These are phyloP conservation scores for Ammodytes dubius DNA, from an alignment of 2,113 vertebrate genomes.

Conservation along the genomic window DNA sequence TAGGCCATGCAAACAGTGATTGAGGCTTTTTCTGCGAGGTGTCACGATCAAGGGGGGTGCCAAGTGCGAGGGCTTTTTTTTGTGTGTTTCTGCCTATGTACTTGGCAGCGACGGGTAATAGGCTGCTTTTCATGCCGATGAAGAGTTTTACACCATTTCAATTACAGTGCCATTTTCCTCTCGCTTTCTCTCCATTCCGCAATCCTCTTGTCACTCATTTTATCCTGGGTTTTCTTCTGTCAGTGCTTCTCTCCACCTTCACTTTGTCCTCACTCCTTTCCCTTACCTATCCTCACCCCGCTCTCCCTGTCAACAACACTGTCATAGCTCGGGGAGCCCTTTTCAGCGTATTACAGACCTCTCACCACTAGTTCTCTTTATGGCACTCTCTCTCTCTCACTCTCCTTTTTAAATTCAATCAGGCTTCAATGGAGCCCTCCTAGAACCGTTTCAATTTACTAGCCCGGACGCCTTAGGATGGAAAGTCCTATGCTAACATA, in stretches of 20 bases:
- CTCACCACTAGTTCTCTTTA: conserved; percentile 76
- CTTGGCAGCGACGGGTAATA: conserved; percentile 82
- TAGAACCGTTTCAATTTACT: conserved; percentile 81
- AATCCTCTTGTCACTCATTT: conserved; percentile 3
- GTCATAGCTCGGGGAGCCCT: conserved; percentile 70
- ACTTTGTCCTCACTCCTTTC: conserved; percentile 11
- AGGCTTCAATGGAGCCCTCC: conserved; percentile 70
- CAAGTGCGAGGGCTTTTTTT: conserved; percentile 31
- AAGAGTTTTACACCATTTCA: conserved; percentile 84
- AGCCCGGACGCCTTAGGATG: conserved; percentile 69
- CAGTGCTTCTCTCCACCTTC: conserved; percentile 20
- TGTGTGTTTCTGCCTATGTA: conserved; percentile 49
- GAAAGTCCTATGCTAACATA: conserved; percentile 71
- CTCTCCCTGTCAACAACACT: conserved; percentile 57
- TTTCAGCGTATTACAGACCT: conserved; percentile 67
- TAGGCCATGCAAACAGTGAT: conserved; percentile 81
- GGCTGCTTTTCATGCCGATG: conserved; percentile 82
- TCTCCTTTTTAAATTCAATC: conserved; percentile 76
- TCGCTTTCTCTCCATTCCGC: neutral
- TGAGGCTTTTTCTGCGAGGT: conserved; percentile 85
- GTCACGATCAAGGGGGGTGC: conserved; percentile 67
- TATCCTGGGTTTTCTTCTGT: neutral
- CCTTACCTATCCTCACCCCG: conserved; percentile 17
- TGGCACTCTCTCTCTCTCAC: conserved; percentile 71
- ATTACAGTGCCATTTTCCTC: neutral